Base-by-base conservation (phyloP, 2,888 invertebrate genomes). In the Hypena proboscidalis region DNA sequence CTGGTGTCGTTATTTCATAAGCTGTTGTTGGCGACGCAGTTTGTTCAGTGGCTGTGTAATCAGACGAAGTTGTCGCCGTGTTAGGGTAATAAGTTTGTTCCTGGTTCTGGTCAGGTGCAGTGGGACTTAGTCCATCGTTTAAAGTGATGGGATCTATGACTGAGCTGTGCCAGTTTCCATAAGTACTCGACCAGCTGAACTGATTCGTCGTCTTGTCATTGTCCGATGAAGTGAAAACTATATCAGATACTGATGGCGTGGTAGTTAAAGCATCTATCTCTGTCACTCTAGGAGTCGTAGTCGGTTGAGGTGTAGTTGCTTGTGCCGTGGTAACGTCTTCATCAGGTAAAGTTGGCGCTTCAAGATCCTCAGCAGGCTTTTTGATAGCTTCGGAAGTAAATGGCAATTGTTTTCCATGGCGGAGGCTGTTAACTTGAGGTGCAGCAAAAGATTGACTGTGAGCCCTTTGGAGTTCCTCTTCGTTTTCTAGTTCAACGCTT, bases 71-170 rank as follows among this genome's bases (percentile, higher is more conserved):
- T 3, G 80, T 79, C 2, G 74, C 73, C 3, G 79, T 80, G 21
- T 76, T 79, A 4, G 78, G 66, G 49, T 73, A 56, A 72, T 82
- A 74, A 14, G 77, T 58, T 50, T 70, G 55, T 77, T 89, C 74
- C 52, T 78, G 70, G 3, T 74, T 56, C 36, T 74, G 70, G 22
- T 85, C 85, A 1, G 67, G 66, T 1, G 70, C 80, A n/a, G 80
- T 74, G 0, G 90, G 83, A 45, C 86, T 89, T 4, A 95, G 69
- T 0, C 93, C 94, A 43, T 95, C 94, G 67, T 96, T 96, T 8
- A 96, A 92, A 13, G 93, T 93, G 17, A 94, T 90, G 0, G 96
- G 96, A 75, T 96, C 95, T 4, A 95, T 92, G 5, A 94, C 92
- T 0, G 95, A 94, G 31, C 94, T 94, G 38, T 93, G 93, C 94